Percentiles rank a stretch among this genome's conserved stretches.
phyloP scores from a whole-genome alignment of 2,113 vertebrate species.

The Zosterops borbonicus region DNA sequence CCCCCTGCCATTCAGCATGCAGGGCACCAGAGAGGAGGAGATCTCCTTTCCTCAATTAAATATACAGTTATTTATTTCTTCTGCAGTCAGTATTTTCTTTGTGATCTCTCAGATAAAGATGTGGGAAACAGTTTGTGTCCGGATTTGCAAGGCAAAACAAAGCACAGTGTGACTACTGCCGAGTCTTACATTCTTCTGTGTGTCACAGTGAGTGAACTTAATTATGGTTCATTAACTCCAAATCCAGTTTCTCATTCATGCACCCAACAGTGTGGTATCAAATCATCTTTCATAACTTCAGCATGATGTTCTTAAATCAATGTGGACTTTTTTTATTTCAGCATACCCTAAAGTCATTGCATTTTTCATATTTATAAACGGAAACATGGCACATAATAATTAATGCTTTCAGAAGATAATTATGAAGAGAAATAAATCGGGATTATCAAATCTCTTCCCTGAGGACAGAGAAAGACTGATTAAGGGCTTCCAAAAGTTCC shows the following conservation, averaged over 20 bases:
- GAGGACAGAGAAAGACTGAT: neutral
- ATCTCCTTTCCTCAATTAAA: neutral
- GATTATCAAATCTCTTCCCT: conserved; percentile 34
- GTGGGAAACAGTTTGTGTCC: conserved; percentile 39
- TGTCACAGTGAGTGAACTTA: conserved; percentile 61
- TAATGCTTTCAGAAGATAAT: conserved; percentile 20
- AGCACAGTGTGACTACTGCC: conserved; percentile 22
- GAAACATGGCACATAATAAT: neutral
- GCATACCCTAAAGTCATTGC: neutral
- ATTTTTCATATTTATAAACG: neutral
- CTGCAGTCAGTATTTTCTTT: neutral
- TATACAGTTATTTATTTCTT: neutral
- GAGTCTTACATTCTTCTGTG: conserved; percentile 38
- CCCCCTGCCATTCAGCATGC: neutral
- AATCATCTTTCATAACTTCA: conserved; percentile 47
- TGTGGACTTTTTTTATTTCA: neutral
- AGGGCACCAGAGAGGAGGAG: neutral
- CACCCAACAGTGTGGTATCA: conserved; percentile 28
- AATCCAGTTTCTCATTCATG: conserved; percentile 45
- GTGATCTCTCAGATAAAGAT: neutral
- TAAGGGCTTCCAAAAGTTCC: conserved; percentile 44
- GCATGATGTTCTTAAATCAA: conserved; percentile 38
- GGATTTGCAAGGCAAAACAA: conserved; percentile 49
- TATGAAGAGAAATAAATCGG: neutral
- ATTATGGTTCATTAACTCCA: conserved; percentile 55